Evolutionary conservation across 2,888 invertebrate genomes (phyloP).

Genomic region (Cephus runcator): DNA sequence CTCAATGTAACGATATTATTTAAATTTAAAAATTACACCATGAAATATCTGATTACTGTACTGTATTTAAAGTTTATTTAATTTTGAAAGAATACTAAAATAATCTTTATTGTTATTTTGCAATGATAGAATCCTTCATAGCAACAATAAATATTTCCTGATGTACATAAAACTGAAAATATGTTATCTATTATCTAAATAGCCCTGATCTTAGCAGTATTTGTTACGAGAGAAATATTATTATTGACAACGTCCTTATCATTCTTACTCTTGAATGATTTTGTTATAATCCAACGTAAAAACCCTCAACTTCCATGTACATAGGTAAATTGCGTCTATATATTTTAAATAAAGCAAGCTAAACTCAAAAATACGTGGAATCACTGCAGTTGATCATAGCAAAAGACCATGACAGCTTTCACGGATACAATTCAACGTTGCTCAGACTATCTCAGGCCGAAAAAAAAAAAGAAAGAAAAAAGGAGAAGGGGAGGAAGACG

Average conservation of each 20-base stretch:
- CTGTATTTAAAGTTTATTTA: background rate
- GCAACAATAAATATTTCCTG: background rate
- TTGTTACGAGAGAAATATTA: background rate
- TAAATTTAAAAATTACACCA: background rate
- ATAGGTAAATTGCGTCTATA: background rate
- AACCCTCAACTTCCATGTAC: background rate
- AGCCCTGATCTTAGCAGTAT: background rate
- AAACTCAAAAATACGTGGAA: background rate
- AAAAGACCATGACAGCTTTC: background rate
- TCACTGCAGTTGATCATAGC: background rate
- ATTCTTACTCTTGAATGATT: background rate
- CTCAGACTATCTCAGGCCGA: background rate
- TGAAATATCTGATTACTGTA: background rate
- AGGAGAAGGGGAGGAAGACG: slow-evolving; percentile 1
- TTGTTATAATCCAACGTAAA: background rate
- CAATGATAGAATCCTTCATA: background rate
- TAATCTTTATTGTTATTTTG: background rate
- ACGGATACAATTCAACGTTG: background rate
- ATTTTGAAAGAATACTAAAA: background rate
- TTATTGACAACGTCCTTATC: background rate
- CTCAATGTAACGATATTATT: background rate
- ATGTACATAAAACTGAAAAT: background rate
- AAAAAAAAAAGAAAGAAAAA: slow-evolving; percentile 6
- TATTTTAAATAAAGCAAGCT: background rate
- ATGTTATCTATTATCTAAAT: background rate